Percentiles rank a stretch among this genome's conserved stretches.
Conservation (phyloP, 2,888 invertebrate species). For the Limnephilus auricula region DNA sequence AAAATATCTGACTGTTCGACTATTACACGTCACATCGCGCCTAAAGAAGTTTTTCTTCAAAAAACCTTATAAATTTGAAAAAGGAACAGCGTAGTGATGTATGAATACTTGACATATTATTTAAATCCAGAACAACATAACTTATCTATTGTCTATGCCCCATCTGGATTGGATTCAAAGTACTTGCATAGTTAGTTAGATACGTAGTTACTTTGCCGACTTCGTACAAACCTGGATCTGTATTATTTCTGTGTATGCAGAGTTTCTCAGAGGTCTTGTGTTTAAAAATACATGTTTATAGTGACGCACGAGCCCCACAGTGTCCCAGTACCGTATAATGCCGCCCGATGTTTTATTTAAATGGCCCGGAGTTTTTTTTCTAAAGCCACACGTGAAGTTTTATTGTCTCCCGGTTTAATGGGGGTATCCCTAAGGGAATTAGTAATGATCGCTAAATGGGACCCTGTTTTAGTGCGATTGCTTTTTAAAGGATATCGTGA, state of each 20-base stretch:
- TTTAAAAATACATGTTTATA: slow-evolving; percentile 64
- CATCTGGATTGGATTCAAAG: not conserved
- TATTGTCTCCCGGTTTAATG: slow-evolving; percentile 58
- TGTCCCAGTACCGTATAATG: slow-evolving; percentile 53
- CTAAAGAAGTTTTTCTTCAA: no score
- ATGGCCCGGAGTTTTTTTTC: slow-evolving; percentile 56
- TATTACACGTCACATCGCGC: no score
- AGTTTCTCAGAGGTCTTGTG: slow-evolving; percentile 39
- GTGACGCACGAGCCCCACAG: slow-evolving; percentile 55
- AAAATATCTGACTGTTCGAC: no score
- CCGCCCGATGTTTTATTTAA: slow-evolving; percentile 64
- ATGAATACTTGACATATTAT: not conserved
- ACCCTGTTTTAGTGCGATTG: slow-evolving; percentile 35
- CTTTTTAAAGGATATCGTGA: not conserved
- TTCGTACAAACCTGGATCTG: not conserved
- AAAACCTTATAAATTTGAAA: not conserved
- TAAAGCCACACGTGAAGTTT: slow-evolving; percentile 53
- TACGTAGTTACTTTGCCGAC: not conserved
- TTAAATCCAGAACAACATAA: not conserved
- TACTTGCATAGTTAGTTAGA: no score
- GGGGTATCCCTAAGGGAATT: slow-evolving; percentile 18
- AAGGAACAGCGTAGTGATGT: not conserved
- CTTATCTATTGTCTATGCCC: not conserved
- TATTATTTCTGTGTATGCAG: not conserved
- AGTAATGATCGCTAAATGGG: slow-evolving; percentile 39